These are phyloP conservation scores for Acinonyx jubatus DNA, from an alignment of 2,113 vertebrate species.

Conservation along the genomic window DNA sequence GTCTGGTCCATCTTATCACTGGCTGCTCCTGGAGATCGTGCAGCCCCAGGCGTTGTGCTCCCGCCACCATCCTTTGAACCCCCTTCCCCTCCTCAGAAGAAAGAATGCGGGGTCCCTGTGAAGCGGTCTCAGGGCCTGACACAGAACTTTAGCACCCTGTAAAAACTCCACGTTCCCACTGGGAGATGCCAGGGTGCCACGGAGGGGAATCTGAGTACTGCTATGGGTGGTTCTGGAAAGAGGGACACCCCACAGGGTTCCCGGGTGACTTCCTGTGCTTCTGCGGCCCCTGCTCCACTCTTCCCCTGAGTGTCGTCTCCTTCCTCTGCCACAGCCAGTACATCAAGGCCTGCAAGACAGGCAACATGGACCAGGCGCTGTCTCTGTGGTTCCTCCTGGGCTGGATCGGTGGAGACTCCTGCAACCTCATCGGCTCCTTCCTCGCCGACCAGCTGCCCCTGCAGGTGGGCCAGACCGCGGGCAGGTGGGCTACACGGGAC, in stretches of 20 bases:
- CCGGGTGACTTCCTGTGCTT: background rate
- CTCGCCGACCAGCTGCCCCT: slow-evolving; percentile 95
- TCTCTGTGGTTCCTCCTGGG: slow-evolving; percentile 96
- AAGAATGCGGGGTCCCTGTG: background rate
- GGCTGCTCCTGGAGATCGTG: background rate
- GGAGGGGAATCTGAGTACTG: background rate
- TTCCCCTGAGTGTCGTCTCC: accelerated
- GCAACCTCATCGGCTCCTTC: slow-evolving; percentile 95
- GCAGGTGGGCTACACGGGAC: background rate
- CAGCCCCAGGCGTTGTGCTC: background rate
- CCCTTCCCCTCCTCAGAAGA: background rate
- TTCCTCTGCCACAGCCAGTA: slow-evolving; percentile 88
- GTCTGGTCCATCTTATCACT: background rate
- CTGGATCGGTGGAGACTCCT: slow-evolving; percentile 95
- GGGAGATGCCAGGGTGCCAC: background rate
- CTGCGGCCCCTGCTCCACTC: too few species aligned
- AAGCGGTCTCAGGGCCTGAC: background rate
- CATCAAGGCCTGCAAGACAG: slow-evolving; percentile 91
- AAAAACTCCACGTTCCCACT: background rate
- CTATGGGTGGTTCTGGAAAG: background rate
- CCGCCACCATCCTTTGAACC: accelerated
- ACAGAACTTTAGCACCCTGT: background rate
- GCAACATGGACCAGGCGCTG: slow-evolving; percentile 95
- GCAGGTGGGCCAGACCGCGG: slow-evolving; percentile 86
- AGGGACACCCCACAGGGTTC: accelerated